Percentiles rank a stretch among this genome's conserved stretches.
Evolutionary conservation across 2,888 invertebrate species (phyloP).

Genomic region (Pterostichus niger): DNA sequence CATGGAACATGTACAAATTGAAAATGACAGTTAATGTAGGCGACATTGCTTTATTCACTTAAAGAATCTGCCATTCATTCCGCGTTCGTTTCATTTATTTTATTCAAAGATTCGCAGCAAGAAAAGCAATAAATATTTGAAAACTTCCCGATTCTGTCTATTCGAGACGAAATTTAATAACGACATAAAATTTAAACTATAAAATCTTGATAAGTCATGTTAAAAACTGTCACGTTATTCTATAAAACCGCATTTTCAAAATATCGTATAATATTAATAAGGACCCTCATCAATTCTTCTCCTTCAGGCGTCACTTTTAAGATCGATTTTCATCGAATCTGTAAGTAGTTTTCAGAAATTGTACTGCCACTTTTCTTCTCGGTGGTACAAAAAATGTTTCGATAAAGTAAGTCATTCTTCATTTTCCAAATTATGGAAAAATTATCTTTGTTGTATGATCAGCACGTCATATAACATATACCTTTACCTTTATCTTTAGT

Average conservation of each 20-base stretch:
- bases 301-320: neutral
- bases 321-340: neutral
- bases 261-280: constrained; percentile 41
- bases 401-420: too few relatives aligned
- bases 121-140: neutral
- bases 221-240: constrained; percentile 26
- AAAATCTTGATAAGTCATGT: constrained; percentile 21
- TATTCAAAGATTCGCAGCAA: neutral
- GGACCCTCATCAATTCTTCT: constrained; percentile 17
- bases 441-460: too few relatives aligned
- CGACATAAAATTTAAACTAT: constrained; percentile 8
- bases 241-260: constrained; percentile 35
- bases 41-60: constrained; percentile 24
- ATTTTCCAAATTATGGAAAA: too few relatives aligned
- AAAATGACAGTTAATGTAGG: constrained; percentile 41
- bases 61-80: neutral
- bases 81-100: constrained; percentile 6
- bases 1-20: constrained; percentile 41
- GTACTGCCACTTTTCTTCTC: too few relatives aligned
- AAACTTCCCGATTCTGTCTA: neutral
- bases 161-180: constrained; percentile 13
- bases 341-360: too few relatives aligned
- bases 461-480: too few relatives aligned
- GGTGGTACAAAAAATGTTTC: neutral
- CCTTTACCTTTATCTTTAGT: too few relatives aligned